Conservation (phyloP, 2,797 vertebrate genomes). For the Rhyacichthys aspro region DNA sequence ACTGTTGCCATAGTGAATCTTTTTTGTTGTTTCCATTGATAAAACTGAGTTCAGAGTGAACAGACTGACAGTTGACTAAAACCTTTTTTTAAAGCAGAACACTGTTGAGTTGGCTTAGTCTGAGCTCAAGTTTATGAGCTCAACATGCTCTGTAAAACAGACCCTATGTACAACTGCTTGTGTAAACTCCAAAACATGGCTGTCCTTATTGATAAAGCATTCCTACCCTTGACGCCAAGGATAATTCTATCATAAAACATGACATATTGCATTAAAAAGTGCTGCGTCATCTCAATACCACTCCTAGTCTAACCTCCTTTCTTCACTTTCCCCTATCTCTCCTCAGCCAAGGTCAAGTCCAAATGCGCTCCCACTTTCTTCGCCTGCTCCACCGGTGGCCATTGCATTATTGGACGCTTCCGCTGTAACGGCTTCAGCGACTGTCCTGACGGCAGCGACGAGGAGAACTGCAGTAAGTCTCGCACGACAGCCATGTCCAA, state of each 20-base stretch:
- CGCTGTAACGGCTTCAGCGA: constrained; percentile 94
- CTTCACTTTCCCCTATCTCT: constrained; percentile 24
- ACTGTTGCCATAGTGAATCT: too few relatives aligned
- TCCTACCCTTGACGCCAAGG: constrained; percentile 20
- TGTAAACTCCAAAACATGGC: constrained; percentile 4
- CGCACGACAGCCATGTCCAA: constrained; percentile 3
- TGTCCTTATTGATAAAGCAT: not conserved
- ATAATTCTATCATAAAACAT: constrained; percentile 40
- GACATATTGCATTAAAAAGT: constrained; percentile 28
- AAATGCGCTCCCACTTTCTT: constrained; percentile 94
- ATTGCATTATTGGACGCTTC: constrained; percentile 98
- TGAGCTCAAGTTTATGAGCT: too few relatives aligned
- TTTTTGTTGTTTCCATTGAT: too few relatives aligned
- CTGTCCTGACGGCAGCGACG: constrained; percentile 95
- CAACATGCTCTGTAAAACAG: too few relatives aligned
- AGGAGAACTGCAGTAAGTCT: constrained; percentile 97
- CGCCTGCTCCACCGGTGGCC: constrained; percentile 90
- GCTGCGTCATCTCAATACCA: constrained; percentile 20
- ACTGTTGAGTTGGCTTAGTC: too few relatives aligned
- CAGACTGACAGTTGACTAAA: too few relatives aligned
- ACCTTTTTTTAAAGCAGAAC: too few relatives aligned
- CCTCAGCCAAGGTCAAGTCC: constrained; percentile 89
- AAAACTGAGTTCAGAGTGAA: too few relatives aligned
- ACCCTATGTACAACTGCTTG: not conserved
- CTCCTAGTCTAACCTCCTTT: constrained; percentile 39